phyloP scores from a whole-genome alignment of 2,888 invertebrate genomes.

The Therioaphis trifolii region DNA sequence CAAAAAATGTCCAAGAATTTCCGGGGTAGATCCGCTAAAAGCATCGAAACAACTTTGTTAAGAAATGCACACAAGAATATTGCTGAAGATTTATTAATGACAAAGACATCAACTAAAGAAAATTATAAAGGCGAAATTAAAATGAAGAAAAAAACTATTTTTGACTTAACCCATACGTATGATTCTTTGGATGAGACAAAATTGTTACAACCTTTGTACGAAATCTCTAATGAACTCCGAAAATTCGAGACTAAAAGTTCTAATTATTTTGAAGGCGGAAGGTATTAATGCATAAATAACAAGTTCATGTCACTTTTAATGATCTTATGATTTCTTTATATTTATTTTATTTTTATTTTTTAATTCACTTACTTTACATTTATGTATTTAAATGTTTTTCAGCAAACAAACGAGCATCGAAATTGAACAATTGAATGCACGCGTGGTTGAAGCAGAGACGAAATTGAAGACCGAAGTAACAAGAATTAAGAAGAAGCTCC shows the following conservation, averaged over 20 bases:
- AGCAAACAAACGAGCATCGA: conserved; percentile 98
- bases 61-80: conserved; percentile 21
- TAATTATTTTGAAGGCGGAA: conserved; percentile 75
- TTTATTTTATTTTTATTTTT: conserved; percentile 8
- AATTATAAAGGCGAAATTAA: conserved; percentile 67
- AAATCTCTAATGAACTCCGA: conserved; percentile 75
- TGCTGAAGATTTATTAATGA: conserved; percentile 23
- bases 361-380: no score
- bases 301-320: not conserved
- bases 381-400: conserved; percentile 67
- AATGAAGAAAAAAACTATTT: conserved; percentile 69
- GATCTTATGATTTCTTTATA: not conserved
- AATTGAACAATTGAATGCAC: conserved; percentile 94
- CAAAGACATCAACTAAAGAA: conserved; percentile 30
- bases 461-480: conserved; percentile 94
- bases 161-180: conserved; percentile 58
- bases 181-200: conserved; percentile 71
- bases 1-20: conserved; percentile 67
- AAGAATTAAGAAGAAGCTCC: conserved; percentile 99
- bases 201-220: conserved; percentile 73
- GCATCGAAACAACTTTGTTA: conserved; percentile 72
- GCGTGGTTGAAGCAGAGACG: conserved; percentile 95
- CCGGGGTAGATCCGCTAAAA: conserved; percentile 81
- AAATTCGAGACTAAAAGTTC: conserved; percentile 75
- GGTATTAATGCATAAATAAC: conserved; percentile 70